Conservation (phyloP, 2,888 invertebrate species). For the Sphinx pinastri region DNA sequence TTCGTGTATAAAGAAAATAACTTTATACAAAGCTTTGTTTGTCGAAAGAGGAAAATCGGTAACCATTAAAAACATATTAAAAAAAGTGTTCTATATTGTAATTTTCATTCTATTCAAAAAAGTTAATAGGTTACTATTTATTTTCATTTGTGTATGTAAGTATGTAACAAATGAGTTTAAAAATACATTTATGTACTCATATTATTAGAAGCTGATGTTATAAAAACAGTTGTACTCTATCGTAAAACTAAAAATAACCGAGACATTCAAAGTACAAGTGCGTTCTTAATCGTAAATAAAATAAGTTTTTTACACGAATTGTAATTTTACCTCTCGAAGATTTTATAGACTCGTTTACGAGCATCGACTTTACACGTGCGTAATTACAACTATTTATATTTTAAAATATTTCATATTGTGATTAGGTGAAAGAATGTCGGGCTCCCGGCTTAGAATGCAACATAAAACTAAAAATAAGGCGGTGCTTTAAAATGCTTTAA, state of each 20-base stretch:
- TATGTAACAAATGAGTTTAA: neutral
- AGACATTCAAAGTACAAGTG: neutral
- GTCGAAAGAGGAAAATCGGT: too few species aligned
- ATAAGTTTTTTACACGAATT: conserved; percentile 11
- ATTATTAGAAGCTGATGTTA: neutral
- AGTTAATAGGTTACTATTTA: too few species aligned
- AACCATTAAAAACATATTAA: too few species aligned
- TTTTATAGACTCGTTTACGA: conserved; percentile 10
- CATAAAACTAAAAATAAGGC: conserved; percentile 68
- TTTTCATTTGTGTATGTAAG: too few species aligned
- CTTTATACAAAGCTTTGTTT: too few species aligned
- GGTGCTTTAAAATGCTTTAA: conserved; percentile 54
- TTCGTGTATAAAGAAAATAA: too few species aligned
- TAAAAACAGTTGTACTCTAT: conserved; percentile 3
- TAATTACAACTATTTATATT: conserved; percentile 16
- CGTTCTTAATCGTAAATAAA: neutral
- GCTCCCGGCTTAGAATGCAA: conserved; percentile 44
- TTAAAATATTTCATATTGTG: neutral
- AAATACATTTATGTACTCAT: neutral
- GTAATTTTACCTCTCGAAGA: conserved; percentile 19
- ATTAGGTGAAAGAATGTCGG: conserved; percentile 4
- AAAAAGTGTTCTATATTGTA: too few species aligned
- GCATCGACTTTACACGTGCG: neutral
- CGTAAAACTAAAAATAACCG: conserved; percentile 9
- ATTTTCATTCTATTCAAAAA: too few species aligned